Evolutionary conservation across 2,797 vertebrate genomes (phyloP).

Genomic region (Acanthurus tractus): DNA sequence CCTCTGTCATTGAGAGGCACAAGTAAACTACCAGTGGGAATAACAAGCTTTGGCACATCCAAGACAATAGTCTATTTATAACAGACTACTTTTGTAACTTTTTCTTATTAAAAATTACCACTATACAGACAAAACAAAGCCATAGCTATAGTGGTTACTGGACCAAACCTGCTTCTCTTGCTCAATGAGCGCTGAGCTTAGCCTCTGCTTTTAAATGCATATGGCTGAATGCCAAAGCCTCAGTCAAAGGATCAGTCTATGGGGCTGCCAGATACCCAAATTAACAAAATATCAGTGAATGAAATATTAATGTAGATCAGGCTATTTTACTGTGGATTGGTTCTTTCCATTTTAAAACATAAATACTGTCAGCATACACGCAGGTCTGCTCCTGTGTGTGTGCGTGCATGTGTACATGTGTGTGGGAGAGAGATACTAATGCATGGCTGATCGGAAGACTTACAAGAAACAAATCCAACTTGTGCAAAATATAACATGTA

Average conservation of each 20-base stretch:
- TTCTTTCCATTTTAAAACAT: constrained; percentile 44
- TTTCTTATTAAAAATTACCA: constrained; percentile 10
- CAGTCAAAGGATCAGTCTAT: constrained; percentile 35
- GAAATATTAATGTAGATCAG: constrained; percentile 51
- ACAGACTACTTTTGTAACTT: background rate
- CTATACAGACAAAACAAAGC: background rate
- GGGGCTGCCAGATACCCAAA: constrained; percentile 39
- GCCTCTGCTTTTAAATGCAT: constrained; percentile 11
- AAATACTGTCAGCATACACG: constrained; percentile 4
- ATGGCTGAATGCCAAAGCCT: constrained; percentile 30
- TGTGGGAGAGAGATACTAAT: background rate
- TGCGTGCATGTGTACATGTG: background rate
- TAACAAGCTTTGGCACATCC: background rate
- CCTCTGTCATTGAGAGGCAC: background rate
- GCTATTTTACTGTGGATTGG: constrained; percentile 21
- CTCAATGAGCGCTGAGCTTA: constrained; percentile 10
- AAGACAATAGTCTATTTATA: constrained; percentile 9
- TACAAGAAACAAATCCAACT: background rate
- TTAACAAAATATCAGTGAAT: constrained; percentile 50
- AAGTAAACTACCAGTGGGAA: background rate
- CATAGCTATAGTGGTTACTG: background rate
- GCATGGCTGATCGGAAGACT: background rate
- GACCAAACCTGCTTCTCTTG: too few relatives aligned
- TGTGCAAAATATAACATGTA: background rate
- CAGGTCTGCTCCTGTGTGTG: background rate